Percentiles rank a stretch among this genome's conserved stretches.
These are phyloP conservation scores for Barypeithes pellucidus DNA, from an alignment of 2,888 invertebrate species.

Conservation along the genomic window DNA sequence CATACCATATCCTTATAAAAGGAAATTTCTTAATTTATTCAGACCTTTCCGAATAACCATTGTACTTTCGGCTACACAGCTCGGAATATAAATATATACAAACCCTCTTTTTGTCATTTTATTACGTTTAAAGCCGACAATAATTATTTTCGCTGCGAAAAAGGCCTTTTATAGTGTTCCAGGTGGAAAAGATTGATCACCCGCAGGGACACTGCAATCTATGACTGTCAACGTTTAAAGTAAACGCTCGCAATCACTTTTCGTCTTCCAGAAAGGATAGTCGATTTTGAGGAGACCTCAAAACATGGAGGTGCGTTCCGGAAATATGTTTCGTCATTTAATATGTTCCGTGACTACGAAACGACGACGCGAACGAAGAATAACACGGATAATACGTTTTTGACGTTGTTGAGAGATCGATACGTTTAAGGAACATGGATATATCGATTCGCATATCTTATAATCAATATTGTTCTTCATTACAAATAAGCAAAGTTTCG, in stretches of 20 bases:
- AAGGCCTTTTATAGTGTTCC: constrained; percentile 48
- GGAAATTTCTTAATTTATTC: constrained; percentile 11
- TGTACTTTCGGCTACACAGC: background rate
- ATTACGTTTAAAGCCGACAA: constrained; percentile 49
- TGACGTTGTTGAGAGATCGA: too few species aligned
- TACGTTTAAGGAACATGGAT: too few species aligned
- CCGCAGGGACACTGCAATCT: constrained; percentile 62
- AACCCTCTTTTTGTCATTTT: constrained; percentile 47
- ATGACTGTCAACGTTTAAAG: constrained; percentile 64
- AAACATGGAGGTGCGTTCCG: constrained; percentile 30
- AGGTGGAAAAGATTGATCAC: constrained; percentile 60
- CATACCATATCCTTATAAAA: constrained; percentile 3
- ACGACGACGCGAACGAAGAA: too few species aligned
- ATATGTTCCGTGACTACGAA: background rate
- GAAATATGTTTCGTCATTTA: constrained; percentile 4
- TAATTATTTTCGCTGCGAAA: constrained; percentile 47
- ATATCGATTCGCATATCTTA: too few species aligned
- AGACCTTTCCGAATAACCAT: background rate
- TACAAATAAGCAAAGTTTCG: too few species aligned
- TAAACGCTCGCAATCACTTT: constrained; percentile 62
- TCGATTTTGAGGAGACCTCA: constrained; percentile 49
- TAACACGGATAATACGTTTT: too few species aligned
- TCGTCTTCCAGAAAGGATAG: constrained; percentile 55
- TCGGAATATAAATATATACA: constrained; percentile 40
- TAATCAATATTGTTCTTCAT: too few species aligned